Conservation (phyloP, 2,888 invertebrate genomes). For the Macrophya alboannulata region DNA sequence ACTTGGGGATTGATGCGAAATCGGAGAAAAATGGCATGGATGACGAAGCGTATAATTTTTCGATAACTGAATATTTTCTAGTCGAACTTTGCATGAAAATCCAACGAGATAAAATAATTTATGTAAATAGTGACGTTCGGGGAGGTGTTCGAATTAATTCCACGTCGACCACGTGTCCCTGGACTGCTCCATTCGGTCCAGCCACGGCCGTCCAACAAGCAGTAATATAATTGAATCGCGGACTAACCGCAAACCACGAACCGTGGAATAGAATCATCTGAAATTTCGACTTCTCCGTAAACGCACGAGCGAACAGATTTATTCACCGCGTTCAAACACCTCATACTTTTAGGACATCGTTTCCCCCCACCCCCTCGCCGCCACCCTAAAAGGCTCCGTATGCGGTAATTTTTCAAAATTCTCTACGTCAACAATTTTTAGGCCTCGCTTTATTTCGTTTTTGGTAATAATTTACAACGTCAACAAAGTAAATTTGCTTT, state of each 20-base stretch:
- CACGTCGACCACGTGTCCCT: conserved; percentile 33
- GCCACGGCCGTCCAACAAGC: conserved; percentile 11
- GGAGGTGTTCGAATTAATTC: not conserved
- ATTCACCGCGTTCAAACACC: conserved; percentile 16
- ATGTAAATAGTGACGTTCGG: conserved; percentile 9
- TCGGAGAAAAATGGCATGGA: not conserved
- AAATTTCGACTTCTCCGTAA: conserved; percentile 26
- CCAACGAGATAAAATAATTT: conserved; percentile 11
- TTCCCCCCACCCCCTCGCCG: not conserved
- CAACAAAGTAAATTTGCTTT: conserved; percentile 31
- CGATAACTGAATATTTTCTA: not conserved
- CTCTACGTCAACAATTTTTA: conserved; percentile 34
- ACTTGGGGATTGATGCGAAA: not conserved
- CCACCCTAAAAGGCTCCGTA: not conserved
- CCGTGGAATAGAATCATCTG: conserved; percentile 40
- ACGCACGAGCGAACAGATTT: conserved; percentile 39
- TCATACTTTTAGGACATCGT: conserved; percentile 7
- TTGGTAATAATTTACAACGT: conserved; percentile 33
- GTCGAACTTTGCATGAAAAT: not conserved
- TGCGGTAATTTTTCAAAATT: conserved; percentile 42
- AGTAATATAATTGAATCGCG: conserved; percentile 37
- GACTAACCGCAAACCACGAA: conserved; percentile 35
- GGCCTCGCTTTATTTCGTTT: conserved; percentile 36
- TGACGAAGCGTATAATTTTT: not conserved
- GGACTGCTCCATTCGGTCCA: conserved; percentile 35